Conservation (phyloP, 2,113 vertebrate genomes). For the Cryptotis parvus region DNA sequence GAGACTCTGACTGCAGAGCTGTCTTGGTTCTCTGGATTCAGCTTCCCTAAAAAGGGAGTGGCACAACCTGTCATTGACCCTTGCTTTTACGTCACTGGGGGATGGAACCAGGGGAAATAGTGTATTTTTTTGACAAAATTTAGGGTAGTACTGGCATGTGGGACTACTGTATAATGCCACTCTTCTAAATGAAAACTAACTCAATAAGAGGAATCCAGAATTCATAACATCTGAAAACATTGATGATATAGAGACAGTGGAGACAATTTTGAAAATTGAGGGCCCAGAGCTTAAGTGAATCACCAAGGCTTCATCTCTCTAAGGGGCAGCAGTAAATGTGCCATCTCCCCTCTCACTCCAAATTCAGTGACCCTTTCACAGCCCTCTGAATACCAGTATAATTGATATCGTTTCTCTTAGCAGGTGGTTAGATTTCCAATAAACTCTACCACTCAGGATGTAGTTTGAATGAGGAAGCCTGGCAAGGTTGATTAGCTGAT, state of each 20-base stretch:
- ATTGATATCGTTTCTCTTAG: constrained; percentile 30
- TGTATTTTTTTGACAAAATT: constrained; percentile 32
- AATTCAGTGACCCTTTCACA: constrained; percentile 10
- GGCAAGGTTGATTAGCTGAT: constrained; percentile 62
- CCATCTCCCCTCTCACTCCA: constrained; percentile 18
- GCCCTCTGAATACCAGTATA: not conserved
- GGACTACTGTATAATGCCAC: not conserved
- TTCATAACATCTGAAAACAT: not conserved
- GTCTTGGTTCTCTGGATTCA: not conserved
- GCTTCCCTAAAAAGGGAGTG: not conserved
- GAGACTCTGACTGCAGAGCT: no score
- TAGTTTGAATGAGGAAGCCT: constrained; percentile 49
- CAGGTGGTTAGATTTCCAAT: constrained; percentile 62
- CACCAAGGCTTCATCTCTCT: not conserved
- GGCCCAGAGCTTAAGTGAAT: constrained; percentile 62
- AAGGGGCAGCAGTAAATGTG: not conserved
- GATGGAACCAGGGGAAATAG: not conserved
- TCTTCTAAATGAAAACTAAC: constrained; percentile 40
- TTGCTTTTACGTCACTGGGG: not conserved
- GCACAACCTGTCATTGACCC: not conserved
- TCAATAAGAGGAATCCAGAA: constrained; percentile 9
- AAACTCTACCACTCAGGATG: constrained; percentile 13
- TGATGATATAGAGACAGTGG: constrained; percentile 18
- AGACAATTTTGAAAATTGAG: not conserved
- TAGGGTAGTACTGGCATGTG: not conserved